phyloP scores from a whole-genome alignment of 2,113 vertebrate species.

The Nannobrachium achirus region DNA sequence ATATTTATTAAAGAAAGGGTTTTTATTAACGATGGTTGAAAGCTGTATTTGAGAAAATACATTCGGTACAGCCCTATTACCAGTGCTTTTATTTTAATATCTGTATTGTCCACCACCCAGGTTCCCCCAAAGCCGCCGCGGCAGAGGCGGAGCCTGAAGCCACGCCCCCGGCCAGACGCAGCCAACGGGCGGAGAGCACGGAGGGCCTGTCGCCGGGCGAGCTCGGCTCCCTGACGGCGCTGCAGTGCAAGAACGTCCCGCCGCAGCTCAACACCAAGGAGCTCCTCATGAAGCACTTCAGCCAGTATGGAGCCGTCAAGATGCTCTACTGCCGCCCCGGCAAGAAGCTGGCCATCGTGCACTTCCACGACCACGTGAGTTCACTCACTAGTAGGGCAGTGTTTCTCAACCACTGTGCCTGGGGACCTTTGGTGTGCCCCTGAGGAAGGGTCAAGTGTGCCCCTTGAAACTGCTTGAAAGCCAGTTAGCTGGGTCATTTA shows the following conservation, averaged over 20 bases:
- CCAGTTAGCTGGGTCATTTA: too few relatives aligned
- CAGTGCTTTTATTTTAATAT: too few relatives aligned
- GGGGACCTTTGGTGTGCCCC: too few relatives aligned
- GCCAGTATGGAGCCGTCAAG: slow-evolving; percentile 83
- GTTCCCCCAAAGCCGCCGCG: slow-evolving; percentile 15
- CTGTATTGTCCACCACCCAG: too few relatives aligned
- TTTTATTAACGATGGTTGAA: too few relatives aligned
- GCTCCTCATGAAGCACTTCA: slow-evolving; percentile 84
- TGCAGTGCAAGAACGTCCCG: slow-evolving; percentile 85
- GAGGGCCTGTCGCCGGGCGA: slow-evolving; percentile 67
- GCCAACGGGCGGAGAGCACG: slow-evolving; percentile 73
- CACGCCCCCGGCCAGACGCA: slow-evolving; percentile 45
- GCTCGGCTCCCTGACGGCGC: slow-evolving; percentile 69
- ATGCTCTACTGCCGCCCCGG: slow-evolving; percentile 79
- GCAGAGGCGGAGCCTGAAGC: slow-evolving; percentile 14
- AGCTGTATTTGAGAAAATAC: too few relatives aligned
- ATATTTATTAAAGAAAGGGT: too few relatives aligned
- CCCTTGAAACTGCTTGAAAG: too few relatives aligned
- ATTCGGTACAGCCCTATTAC: too few relatives aligned
- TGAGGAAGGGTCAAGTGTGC: too few relatives aligned
- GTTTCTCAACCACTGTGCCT: too few relatives aligned
- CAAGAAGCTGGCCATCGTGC: slow-evolving; percentile 83
- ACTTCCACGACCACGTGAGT: slow-evolving; percentile 69
- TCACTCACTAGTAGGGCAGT: too few relatives aligned
- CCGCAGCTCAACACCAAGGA: slow-evolving; percentile 81